Evolutionary conservation across 1,140 invertebrate genomes (phyloP), one percentile per base, ranked within the genome.

Genomic region (Platyscapa corneri): DNA sequence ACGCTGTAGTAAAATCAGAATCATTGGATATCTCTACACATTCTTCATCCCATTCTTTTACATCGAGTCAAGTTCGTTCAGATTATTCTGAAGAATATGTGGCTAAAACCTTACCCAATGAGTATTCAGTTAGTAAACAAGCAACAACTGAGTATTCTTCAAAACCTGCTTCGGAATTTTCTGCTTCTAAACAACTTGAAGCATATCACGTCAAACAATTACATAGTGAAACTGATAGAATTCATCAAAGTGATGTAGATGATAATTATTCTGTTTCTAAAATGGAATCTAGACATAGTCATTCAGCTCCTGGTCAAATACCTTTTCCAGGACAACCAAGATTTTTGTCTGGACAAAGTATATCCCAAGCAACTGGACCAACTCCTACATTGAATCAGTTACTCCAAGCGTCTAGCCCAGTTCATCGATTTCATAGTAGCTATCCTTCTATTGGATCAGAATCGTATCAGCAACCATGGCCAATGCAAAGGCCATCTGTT

Each of bases 301-400:
- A 86, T 80, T 18, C 75, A 34, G 5, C 78, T 37, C n/a, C 76
- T 49, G 23, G 27, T n/a, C 20, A 88, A 37, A 60, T 78, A 30
- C 53, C 85, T 75, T 93, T 93, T 83, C 89, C 92, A 27, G 89
- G 89, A 20, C 93, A 93, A 82, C 93, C 94, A 37, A 92, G 94
- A 89, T 94, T 95, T 88, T 89, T 96, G 67, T 94, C 95, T 3
- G 95, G 95, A 34, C 95, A 95, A 89, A 95, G 92, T 90, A 95
- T 96, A 89, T 94, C 95, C 0, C 97, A 97, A 91, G 96, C 96
- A 80, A 95, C 96, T 85, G 97, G 97, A 75, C 97, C 97, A 30
- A 98, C 97, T 70, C 97, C 98, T 74, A 98, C 97, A 46, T 94
- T 98, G 83, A 98, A 98, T 93, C 97, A 98, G 89, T 93, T 98